Evolutionary conservation across 2,797 vertebrate genomes (phyloP), one percentile per base, ranked within the genome.

Genomic region (Schizopygopsis malacanthus): DNA sequence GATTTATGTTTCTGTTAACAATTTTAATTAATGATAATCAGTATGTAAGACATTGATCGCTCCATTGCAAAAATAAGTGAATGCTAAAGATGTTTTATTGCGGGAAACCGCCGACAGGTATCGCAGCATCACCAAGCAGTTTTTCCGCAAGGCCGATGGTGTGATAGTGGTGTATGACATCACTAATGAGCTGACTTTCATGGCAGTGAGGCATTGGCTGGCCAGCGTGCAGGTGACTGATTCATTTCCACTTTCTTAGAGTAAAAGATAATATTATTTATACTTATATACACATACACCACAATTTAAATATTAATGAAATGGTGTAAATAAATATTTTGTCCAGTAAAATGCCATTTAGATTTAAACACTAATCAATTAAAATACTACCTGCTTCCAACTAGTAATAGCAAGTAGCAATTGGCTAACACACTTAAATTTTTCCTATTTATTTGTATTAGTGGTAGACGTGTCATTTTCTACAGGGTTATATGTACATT

Each of bases 61-160:
- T 52, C 3, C 11, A 77, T 39, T 56, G 75, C 45, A 25, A 7
- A 43, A 69, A 4, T 1, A 3, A 12, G 22, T 73, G 22, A 41
- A 56, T 61, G 15, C 77, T 33, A 16, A 59, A 41, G 18, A 18
- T 56, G 8, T n/a, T 54, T 83, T 5, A 41, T 70, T 69, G 47
- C 43, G 33, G 8, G 65, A 15, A 65, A 82, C 3, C 28, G 11
- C 47, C 83, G 87, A 2, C 90, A 99, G 98, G 94, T 99, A 98
- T 88, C 96, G 95, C 78, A 98, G 97, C 92, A 97, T 99, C 91
- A 97, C 98, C 63, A 98, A 97, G 87, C 98, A 99, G 90, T 99
- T 99, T 93, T 99, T 99, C 91, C 95, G 98, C 52, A 98, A 98
- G 93, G 97, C 96, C 0, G 98, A 99, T 0, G 97, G 97, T 0